Base-by-base conservation (phyloP, 2,888 invertebrate species). In the Atrina japonica region DNA sequence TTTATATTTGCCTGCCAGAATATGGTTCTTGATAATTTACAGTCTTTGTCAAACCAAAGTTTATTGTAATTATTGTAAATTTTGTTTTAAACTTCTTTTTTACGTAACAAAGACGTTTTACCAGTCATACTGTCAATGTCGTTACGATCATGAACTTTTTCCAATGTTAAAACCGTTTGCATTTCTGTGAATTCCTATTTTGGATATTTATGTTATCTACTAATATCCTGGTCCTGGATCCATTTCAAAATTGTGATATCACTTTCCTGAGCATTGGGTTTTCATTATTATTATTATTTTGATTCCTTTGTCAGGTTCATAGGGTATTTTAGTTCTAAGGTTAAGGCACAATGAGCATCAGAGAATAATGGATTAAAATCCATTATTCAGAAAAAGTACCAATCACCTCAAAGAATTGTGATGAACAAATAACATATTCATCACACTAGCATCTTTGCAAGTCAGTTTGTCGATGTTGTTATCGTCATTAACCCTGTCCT, bases 41-140 rank as follows among this genome's bases (percentile, higher is more conserved):
- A 59, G 3, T 59, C 11, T 25, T 9, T 14, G 43, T 41, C 23
- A 59, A 59, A 56, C 56, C 56, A 56, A 18, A 40, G 56, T 56
- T 56, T 56, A 35, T 41, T 27, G 6, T 40, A 35, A 3, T 16
- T 3, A n/a, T 35, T 40, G 35, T 11, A 35, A 11, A 7, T 35
- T 35, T 35, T 35, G 11, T 35, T 35, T 7, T 7, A 7, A 11
- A 35, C 5, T 35, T 35, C 35, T 11, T 35, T 35, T 35, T 7
- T 35, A 35, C 35, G 35, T 35, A 35, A 5, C 35, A 35, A 35
- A 11, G 9, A 1, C 40, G 47, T 47, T 47, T 47, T 21, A 47
- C 16, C 47, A 18, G 21, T 47, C 18, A 47, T 47, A 47, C 16
- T 18, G 21, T 47, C 16, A 21, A 47, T 47, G 47, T 47, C 47